These are phyloP conservation scores for Eonycteris spelaea DNA, from an alignment of 2,113 vertebrate genomes.

Conservation along the genomic window DNA sequence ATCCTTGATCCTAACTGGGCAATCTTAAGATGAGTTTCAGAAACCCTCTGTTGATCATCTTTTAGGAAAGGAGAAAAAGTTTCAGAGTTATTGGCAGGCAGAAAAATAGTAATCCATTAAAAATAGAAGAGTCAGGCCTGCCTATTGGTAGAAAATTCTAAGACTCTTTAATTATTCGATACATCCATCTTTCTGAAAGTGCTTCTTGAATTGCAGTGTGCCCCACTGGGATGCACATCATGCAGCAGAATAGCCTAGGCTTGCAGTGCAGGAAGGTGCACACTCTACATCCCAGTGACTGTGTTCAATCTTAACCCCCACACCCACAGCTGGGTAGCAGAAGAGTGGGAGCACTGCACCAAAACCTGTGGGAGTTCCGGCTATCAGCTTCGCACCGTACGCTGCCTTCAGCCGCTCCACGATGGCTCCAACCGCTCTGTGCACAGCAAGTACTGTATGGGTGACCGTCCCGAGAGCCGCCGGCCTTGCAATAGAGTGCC, in stretches of 20 bases:
- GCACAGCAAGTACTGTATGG: slow-evolving; percentile 92
- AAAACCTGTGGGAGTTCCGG: slow-evolving; percentile 93
- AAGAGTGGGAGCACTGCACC: slow-evolving; percentile 97
- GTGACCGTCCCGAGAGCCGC: slow-evolving; percentile 91
- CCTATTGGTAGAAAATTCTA: background rate
- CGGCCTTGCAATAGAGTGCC: slow-evolving; percentile 87
- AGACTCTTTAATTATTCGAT: background rate
- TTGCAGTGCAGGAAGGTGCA: background rate
- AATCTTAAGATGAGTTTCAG: background rate
- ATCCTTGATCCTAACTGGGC: background rate
- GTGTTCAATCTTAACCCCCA: accelerated
- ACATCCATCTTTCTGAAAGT: background rate
- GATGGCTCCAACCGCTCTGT: slow-evolving; percentile 91
- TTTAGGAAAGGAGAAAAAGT: background rate
- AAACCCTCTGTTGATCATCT: background rate
- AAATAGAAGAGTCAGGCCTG: accelerated
- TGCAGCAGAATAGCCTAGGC: background rate
- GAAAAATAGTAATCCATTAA: background rate
- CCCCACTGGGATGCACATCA: accelerated
- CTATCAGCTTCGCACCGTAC: slow-evolving; percentile 94
- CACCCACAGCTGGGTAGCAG: slow-evolving; percentile 89
- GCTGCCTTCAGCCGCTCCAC: slow-evolving; percentile 89
- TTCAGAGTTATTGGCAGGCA: background rate
- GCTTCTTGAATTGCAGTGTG: background rate
- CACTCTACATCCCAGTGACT: accelerated